Evolutionary conservation across 2,113 vertebrate genomes (phyloP).

Genomic region (Pseudopipra pipra): DNA sequence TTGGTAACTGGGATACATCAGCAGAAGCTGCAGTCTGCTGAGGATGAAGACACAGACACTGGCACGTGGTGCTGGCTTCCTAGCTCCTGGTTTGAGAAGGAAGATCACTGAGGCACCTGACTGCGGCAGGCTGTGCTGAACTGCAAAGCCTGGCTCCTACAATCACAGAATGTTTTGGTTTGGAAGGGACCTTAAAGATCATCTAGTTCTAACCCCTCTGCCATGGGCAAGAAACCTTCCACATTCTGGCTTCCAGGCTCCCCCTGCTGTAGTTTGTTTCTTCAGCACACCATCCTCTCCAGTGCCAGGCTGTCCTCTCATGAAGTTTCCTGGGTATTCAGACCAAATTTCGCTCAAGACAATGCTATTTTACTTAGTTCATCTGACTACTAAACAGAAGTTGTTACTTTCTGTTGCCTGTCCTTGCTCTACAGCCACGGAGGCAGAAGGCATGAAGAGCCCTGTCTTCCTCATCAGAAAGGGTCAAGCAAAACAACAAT

Average conservation of each 20-base stretch:
- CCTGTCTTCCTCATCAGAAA: background rate
- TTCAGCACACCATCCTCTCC: background rate
- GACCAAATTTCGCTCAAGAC: background rate
- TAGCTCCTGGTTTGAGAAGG: background rate
- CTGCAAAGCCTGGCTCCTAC: background rate
- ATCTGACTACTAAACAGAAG: background rate
- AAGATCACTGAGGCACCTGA: fast-evolving
- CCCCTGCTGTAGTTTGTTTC: background rate
- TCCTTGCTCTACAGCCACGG: background rate
- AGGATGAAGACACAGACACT: background rate
- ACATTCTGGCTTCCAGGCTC: background rate
- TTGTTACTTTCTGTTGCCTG: background rate
- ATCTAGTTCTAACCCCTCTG: background rate
- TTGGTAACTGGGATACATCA: background rate
- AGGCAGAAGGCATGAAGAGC: background rate
- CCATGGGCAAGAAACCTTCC: background rate
- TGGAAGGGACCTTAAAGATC: background rate
- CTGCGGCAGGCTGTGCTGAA: background rate
- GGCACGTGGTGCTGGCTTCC: fast-evolving
- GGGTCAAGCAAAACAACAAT: background rate
- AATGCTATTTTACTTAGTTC: background rate
- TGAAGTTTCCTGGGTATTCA: background rate
- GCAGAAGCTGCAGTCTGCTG: background rate
- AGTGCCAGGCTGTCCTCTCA: background rate
- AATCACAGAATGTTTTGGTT: background rate